phyloP scores from a whole-genome alignment of 2,888 invertebrate genomes.

The Drosophila recens region DNA sequence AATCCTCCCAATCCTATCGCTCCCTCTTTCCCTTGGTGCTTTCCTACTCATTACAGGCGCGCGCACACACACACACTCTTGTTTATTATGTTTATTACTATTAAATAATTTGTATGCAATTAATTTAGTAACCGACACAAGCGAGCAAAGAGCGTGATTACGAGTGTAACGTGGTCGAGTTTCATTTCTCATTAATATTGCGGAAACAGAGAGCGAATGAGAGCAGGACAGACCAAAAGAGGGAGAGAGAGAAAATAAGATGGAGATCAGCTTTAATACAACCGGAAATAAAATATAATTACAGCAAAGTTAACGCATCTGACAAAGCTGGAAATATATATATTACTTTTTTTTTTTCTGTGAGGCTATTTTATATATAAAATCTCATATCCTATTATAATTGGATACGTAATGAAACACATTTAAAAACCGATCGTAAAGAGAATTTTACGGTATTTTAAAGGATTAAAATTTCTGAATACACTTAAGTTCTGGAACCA shows the following conservation, averaged over 20 bases:
- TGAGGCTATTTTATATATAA: too few species aligned
- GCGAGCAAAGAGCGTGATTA: constrained; percentile 32
- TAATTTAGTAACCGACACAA: constrained; percentile 71
- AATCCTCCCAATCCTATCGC: constrained; percentile 9
- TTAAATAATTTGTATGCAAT: constrained; percentile 81
- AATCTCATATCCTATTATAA: too few species aligned
- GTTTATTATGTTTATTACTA: constrained; percentile 80
- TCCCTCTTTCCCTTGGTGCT: not conserved
- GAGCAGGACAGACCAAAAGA: not conserved
- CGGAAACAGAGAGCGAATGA: constrained; percentile 11
- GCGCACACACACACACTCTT: constrained; percentile 39
- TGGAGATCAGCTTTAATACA: constrained; percentile 33
- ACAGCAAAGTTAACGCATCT: not conserved
- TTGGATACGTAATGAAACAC: too few species aligned
- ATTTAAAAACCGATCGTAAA: too few species aligned
- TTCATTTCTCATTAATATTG: constrained; percentile 51
- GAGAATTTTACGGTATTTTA: too few species aligned
- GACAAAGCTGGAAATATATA: not conserved
- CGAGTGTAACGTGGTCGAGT: constrained; percentile 43
- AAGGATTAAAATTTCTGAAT: too few species aligned
- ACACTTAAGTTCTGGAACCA: too few species aligned
- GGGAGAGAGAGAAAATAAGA: not conserved
- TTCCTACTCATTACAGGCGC: constrained; percentile 29
- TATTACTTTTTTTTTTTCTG: not conserved
- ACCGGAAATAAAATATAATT: constrained; percentile 34